Base-by-base conservation (phyloP, 2,797 vertebrate genomes). In the Xenentodon cancila region DNA sequence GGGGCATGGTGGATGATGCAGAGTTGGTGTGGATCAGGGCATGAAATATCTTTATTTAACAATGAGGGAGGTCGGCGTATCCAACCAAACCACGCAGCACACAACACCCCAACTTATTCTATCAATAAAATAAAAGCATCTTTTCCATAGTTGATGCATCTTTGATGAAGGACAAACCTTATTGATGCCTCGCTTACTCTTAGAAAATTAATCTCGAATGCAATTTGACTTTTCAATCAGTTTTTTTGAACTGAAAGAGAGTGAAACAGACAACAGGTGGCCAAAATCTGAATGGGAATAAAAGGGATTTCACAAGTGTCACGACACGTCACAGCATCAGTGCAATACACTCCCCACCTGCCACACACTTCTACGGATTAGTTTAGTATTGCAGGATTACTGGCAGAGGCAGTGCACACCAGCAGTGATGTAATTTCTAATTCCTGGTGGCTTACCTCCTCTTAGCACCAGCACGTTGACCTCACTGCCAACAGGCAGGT, bases 401-500 rank as follows among this genome's bases (percentile, higher is more conserved):
- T 56, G 58, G 47, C 22, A 4, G 49, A 44, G 19, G 44, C 27
- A 18, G 42, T 3, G 13, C 12, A 27, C 30, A 18, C 15, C 4
- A 46, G 20, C 40, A 6, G 25, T 12, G 19, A 16, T 9, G 30
- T 49, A 0, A 62, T 12, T 53, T 49, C n/a, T 16, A 16, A 30
- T 46, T 42, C 0, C 20, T 47, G 45, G 13, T 2, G 0, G 70
- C 89, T 88, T 80, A 98, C 97, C 97, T 96, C 97, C 97, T 90
- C 97, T 84, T 3, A 98, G 91, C 84, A 99, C 94, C 55, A 98
- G 95, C 71, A 99, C 86, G 0, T 92, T 95, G 81, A 98, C 96
- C 82, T 98, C 97, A 3, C 96, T 94, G 81, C 97, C 97, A 30
- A 96, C 90, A 0, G 96, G 94, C 76, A 97, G 95, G 81, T 99